Base-by-base conservation (phyloP, 2,797 vertebrate species). In the Sebastes goodei region DNA sequence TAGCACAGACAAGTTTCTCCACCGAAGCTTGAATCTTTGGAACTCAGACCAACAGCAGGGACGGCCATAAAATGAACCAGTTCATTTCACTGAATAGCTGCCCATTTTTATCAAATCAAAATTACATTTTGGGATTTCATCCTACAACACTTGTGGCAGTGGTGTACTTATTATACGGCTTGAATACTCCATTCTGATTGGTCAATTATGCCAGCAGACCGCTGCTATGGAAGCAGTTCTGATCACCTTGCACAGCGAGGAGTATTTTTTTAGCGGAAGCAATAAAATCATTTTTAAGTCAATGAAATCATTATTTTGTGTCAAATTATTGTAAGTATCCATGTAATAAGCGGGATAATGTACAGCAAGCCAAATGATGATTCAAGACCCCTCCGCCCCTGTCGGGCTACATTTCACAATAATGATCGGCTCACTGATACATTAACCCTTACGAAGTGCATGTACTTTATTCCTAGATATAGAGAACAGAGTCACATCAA, bases 331-430 rank as follows among this genome's bases (percentile, higher is more conserved):
- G 49, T 2, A 10, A 20, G 49, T 52, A 2, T 20, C 49, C 1
- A 0, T 52, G 49, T 52, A 52, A n/a, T 52, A 52, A 52, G 49
- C 20, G 4, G 4, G 49, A 52, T 52, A 9, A 52, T n/a, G 49
- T 52, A 46, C 3, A 46, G 0, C 7, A 46, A 0, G 42, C 0
- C 0, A 46, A 46, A 46, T 42, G 38, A 0, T 42, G 38, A 15
- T 15, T 42, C 14, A 42, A 15, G 38, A 42, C 6, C 0, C 14
- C 38, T 0, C 15, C 15, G 42, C 15, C 42, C 15, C 38, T 42
- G 15, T 46, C 15, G 0, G 15, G 42, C 42, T 46, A 4, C 42
- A 46, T 46, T 46, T 46, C 42, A 1, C 15, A 46, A 46, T 46
- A 46, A 46, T 46, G 42, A 46, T 0, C 42, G 0, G 15, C 42